Evolutionary conservation across 2,797 vertebrate genomes (phyloP), one percentile per base, ranked within the genome.

Genomic region (Sus cebifrons): DNA sequence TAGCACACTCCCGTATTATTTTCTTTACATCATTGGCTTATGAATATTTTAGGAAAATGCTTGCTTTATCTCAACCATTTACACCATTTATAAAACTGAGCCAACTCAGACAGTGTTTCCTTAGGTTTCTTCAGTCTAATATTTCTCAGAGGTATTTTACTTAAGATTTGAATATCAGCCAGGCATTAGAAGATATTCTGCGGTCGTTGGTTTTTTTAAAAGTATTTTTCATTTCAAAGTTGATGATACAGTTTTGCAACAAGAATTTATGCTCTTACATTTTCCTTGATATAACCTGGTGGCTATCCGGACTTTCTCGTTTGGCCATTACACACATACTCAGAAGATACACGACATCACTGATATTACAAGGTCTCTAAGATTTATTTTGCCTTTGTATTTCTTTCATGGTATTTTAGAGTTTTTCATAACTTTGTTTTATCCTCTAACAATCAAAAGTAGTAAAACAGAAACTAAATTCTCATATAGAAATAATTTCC

Each of bases 281-380:
- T 86, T 97, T 29, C 73, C 58, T 54, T 71, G 58, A 93, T 44
- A 78, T 67, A 44, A 94, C 54, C 56, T 94, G 79, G 36, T 94
- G 86, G 94, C 62, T 92, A 74, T 97, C 87, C 97, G 96, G 60
- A 70, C 89, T 25, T 13, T 95, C 79, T 86, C 93, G 62, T 75
- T 81, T 75, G 54, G 6, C 0, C 79, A 68, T 2, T 10, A 40
- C 29, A 86, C 3, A 77, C 20, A 49, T 20, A 20, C 18, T 29
- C 32, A 73, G 44, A 78, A 73, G 40, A 78, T 52, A 93, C 20
- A 90, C 87, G 52, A 92, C 29, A 60, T 82, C 49, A 60, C 23
- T 94, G 97, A 96, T 84, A 92, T 81, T 94, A 94, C 17, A 54
- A 96, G 82, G 21, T 2, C 0, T 87, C 11, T 6, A 83, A 1